Base-by-base conservation (phyloP, 2,797 vertebrate genomes). In the Alouatta caraya region DNA sequence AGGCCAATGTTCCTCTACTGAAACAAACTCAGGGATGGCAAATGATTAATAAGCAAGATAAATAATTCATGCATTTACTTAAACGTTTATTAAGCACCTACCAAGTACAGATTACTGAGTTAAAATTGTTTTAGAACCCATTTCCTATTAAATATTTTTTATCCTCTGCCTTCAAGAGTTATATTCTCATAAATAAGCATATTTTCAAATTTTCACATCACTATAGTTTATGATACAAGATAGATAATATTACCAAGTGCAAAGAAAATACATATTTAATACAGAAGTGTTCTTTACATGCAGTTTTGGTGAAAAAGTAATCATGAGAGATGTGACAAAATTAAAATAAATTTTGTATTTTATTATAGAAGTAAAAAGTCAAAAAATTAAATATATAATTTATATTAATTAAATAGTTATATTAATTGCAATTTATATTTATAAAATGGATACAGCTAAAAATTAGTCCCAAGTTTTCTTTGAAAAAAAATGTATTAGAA, bases 401-500 rank as follows among this genome's bases (percentile, higher is more conserved):
- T 24, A 48, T 52, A 10, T 86, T 64, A 37, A 1, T 79, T 61
- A 57, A 78, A 52, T 5, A 84, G 0, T 78, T 92, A n/a, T 37
- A 39, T 33, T 79, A 82, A 64, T 55, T 93, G 7, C 0, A 85
- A 22, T 70, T 72, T 83, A 37, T 37, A 57, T 88, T 78, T 57
- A 55, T 37, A 93, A 70, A 95, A 84, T 80, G 91, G 79, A 97
- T 12, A 86, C 4, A 87, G 75, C 55, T 83, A 96, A 96, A 97
- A 95, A 5, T 78, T 33, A 96, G 57, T 44, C 93, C 39, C n/a
- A 97, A 1, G 42, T 93, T 87, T 93, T 73, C 21, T 88, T 33
- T 78, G 44, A 11, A 94, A 97, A 61, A 64, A 97, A 93, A 93
- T 73, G 21, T 91, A 97, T 48, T 73, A 88, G 76, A 79, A 92